These are phyloP conservation scores for Echiichthys vipera DNA, from an alignment of 2,797 vertebrate species.

Conservation along the genomic window DNA sequence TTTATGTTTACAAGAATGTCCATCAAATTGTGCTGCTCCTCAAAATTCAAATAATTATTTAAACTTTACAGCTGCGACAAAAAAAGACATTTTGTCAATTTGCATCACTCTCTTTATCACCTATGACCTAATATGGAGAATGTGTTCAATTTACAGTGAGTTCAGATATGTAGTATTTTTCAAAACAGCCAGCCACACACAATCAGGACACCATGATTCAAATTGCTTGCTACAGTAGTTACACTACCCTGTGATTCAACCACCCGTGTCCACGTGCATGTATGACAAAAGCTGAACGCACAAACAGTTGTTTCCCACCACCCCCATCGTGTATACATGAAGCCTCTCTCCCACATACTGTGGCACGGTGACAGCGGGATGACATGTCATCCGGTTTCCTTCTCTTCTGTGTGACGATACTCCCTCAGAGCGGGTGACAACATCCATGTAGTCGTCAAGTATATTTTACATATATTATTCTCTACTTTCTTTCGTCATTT, in stretches of 20 bases:
- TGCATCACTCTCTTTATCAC: background rate
- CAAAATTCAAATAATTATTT: background rate
- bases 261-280: constrained; percentile 56
- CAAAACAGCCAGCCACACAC: constrained; percentile 38
- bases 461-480: constrained; percentile 68
- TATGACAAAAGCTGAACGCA: constrained; percentile 66
- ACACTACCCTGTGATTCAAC: constrained; percentile 42
- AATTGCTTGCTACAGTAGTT: constrained; percentile 56
- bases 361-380: constrained; percentile 58
- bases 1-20: background rate
- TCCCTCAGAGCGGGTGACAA: constrained; percentile 43
- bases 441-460: constrained; percentile 42
- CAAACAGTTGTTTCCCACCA: constrained; percentile 54
- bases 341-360: constrained; percentile 45
- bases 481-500: constrained; percentile 44
- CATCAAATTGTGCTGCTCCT: background rate
- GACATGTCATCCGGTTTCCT: constrained; percentile 54
- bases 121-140: background rate
- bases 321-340: constrained; percentile 48
- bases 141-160: background rate
- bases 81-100: background rate
- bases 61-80: background rate
- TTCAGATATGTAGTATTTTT: background rate
- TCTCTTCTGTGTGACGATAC: constrained; percentile 31
- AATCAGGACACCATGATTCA: constrained; percentile 64